Conservation (phyloP, 1,140 invertebrate genomes). For the Drosophila kepulauana region DNA sequence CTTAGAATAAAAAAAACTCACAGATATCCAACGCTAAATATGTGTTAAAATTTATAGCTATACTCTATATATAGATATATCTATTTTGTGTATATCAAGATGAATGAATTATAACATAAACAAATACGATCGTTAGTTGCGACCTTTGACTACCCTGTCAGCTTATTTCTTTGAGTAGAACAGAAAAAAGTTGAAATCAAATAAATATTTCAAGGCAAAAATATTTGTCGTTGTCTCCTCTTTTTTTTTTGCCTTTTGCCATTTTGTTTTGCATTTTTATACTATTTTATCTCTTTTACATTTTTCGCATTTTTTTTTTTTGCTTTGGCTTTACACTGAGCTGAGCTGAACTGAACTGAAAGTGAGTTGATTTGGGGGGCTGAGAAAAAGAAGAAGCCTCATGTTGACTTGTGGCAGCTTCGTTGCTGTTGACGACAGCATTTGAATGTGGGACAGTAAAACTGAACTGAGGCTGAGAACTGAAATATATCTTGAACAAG, state of each 20-base stretch:
- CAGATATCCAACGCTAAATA: too few species aligned
- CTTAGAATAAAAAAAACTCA: too few species aligned
- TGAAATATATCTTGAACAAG: conserved; percentile 5
- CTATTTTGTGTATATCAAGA: too few species aligned
- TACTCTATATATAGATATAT: too few species aligned
- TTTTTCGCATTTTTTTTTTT: conserved; percentile 12
- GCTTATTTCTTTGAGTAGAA: neutral
- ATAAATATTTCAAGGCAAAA: conserved; percentile 72
- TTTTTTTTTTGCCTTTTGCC: conserved; percentile 31
- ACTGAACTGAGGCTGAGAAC: conserved; percentile 7
- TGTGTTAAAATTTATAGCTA: too few species aligned
- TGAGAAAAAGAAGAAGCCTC: neutral
- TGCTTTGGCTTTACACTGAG: conserved; percentile 43
- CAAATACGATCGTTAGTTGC: too few species aligned
- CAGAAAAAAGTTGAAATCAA: conserved; percentile 43
- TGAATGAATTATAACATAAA: too few species aligned
- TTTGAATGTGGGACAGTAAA: conserved; percentile 62
- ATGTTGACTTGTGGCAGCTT: conserved; percentile 33
- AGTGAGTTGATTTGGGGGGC: conserved; percentile 52
- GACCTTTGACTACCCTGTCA: neutral
- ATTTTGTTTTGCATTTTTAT: conserved; percentile 21
- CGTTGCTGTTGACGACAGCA: conserved; percentile 49
- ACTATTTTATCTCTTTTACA: conserved; percentile 18
- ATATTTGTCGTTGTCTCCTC: conserved; percentile 42
- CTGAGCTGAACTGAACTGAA: conserved; percentile 54